Conservation (phyloP, 2,797 vertebrate genomes). For the Artibeus lituratus region DNA sequence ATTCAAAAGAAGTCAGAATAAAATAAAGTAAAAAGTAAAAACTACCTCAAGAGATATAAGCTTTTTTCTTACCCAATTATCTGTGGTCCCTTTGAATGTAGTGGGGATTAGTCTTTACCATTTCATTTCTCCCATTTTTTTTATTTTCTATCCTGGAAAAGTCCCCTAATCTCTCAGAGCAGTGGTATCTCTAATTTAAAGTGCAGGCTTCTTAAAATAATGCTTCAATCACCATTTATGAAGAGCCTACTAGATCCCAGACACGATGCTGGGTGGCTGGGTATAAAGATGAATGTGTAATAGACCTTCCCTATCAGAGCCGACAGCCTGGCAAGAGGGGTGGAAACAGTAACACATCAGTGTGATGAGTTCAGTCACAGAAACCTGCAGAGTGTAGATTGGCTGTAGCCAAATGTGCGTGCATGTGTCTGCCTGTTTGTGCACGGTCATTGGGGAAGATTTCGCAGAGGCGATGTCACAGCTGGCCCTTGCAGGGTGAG, state of each 20-base stretch:
- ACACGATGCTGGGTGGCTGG: background rate
- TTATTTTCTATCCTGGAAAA: conserved; percentile 17
- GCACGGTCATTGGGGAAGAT: background rate
- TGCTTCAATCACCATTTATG: background rate
- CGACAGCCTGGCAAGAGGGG: background rate
- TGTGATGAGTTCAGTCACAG: background rate
- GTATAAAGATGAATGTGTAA: background rate
- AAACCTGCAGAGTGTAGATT: too few species aligned
- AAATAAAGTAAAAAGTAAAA: background rate
- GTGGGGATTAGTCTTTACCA: background rate
- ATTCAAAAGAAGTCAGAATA: background rate
- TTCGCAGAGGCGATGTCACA: background rate
- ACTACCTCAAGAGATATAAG: background rate
- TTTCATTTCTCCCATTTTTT: conserved; percentile 13
- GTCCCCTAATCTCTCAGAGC: background rate
- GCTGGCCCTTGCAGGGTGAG: background rate
- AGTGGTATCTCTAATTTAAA: conserved; percentile 1
- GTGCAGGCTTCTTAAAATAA: conserved; percentile 1
- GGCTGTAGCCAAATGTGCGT: background rate
- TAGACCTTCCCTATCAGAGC: background rate
- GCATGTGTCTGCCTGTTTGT: background rate
- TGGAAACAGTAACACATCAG: background rate
- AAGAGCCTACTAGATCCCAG: background rate
- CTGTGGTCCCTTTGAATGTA: background rate
- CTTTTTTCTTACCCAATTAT: background rate